phyloP scores from a whole-genome alignment of 1,140 invertebrate species.

The Daktulosphaira vitifoliae region DNA sequence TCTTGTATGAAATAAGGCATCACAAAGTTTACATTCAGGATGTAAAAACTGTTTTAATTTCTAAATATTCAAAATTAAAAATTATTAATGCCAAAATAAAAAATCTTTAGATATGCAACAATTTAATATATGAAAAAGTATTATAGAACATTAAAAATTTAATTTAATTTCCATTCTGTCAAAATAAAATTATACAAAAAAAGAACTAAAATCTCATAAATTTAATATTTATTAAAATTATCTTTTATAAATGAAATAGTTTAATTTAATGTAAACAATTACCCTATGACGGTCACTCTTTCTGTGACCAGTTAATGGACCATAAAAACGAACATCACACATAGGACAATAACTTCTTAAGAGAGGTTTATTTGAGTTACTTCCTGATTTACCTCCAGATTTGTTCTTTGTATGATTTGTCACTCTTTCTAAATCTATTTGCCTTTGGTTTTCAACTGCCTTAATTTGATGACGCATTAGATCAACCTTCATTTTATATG shows the following conservation, averaged over 20 bases:
- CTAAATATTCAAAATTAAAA: constrained; percentile 46
- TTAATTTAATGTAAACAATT: not conserved
- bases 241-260: too few species aligned
- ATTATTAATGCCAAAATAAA: not conserved
- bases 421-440: constrained; percentile 31
- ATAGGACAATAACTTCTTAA: constrained; percentile 62
- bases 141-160: not conserved
- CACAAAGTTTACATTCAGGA: constrained; percentile 63
- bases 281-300: constrained; percentile 61
- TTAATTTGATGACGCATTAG: constrained; percentile 38
- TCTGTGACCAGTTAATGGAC: constrained; percentile 64
- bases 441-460: constrained; percentile 34
- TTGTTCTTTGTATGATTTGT: constrained; percentile 21
- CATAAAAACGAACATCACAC: constrained; percentile 71
- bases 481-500: constrained; percentile 38
- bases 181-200: not conserved
- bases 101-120: not conserved
- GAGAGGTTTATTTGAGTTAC: constrained; percentile 8
- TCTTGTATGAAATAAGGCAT: constrained; percentile 67
- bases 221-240: too few species aligned
- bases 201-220: not conserved
- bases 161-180: not conserved
- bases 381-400: not conserved
- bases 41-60: constrained; percentile 75
- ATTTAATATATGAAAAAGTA: not conserved